A percentile compares a stretch with the other conserved stretches of the same genome.
phyloP scores from a whole-genome alignment of 2,113 vertebrate species.

The Dasyprocta punctata region DNA sequence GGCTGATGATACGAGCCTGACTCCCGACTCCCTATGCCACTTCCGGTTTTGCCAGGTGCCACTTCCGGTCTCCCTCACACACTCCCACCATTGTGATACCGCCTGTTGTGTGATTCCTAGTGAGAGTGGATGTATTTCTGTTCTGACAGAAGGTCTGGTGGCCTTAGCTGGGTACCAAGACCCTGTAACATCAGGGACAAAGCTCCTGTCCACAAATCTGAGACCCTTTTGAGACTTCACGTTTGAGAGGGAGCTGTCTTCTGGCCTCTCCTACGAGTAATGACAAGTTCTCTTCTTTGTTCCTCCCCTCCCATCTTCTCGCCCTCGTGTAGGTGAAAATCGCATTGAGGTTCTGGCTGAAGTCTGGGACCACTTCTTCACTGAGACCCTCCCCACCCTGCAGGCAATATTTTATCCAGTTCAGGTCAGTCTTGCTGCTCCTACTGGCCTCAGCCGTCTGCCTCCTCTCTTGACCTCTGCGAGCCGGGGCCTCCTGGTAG shows the following conservation, averaged over 20 bases:
- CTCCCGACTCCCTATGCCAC: neutral
- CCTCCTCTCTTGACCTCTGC: neutral
- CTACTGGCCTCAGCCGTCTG: neutral
- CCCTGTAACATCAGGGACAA: neutral
- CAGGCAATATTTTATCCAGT: constrained; percentile 98
- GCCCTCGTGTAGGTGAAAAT: constrained; percentile 87
- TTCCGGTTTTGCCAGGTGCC: neutral
- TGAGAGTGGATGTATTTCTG: neutral
- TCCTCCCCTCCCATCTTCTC: constrained; percentile 52
- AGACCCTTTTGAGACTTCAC: neutral
- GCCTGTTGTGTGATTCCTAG: neutral
- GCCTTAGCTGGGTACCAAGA: neutral
- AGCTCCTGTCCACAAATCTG: neutral
- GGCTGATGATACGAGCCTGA: neutral
- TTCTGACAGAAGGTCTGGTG: neutral
- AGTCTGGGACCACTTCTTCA: constrained; percentile 95
- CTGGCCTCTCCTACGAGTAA: neutral
- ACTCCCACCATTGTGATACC: neutral
- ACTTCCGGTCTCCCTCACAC: neutral
- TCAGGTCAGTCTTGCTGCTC: constrained; percentile 89
- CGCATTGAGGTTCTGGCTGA: constrained; percentile 91
- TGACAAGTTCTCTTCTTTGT: constrained; percentile 62
- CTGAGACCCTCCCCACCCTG: constrained; percentile 95
- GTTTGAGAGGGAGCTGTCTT: neutral
- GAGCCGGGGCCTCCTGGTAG: neutral